Evolutionary conservation across 53 echinoderm and acorn worm species (phyloP), one percentile per base, ranked within the genome.

Genomic region (Luidia sarsii): DNA sequence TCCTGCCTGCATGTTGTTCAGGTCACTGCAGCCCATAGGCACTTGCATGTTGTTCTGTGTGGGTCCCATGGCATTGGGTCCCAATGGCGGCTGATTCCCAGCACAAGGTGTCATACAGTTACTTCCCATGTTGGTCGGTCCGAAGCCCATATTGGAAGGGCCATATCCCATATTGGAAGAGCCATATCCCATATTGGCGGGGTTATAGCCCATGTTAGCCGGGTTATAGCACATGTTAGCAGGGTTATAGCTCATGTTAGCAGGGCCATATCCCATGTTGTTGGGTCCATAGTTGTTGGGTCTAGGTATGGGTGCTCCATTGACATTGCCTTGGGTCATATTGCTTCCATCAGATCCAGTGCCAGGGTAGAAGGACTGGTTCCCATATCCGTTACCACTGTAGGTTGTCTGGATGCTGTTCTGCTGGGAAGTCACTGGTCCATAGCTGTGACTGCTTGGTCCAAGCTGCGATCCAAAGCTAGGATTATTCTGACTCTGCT

Each of bases 81-180:
- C 50, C 49, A 9, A 28, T 21, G 0, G 19, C 67, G n/a, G n/a
- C n/a, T n/a, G n/a, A n/a, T n/a, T n/a, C n/a, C n/a, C n/a, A n/a
- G n/a, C n/a, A n/a, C n/a, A n/a, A n/a, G n/a, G n/a, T n/a, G n/a
- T n/a, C n/a, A n/a, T n/a, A n/a, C n/a, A n/a, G n/a, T n/a, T n/a
- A 67, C 50, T n/a, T 50, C 35, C 70, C 70, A 70, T 70, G 32
- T 27, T 69, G 11, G 1, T 70, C 4, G 70, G 75, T 9, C 75
- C 33, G 29, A 41, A 32, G 30, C 59, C 60, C 75, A 75, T 60
- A 14, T 24, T 73, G 55, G 18, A 27, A 15, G 39, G 73, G 1
- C 57, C 29, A 39, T 35, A 37, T 73, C 39, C 57, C 37, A 73
- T 60, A 13, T 1, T 75, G 75, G 19, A 9, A 16, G 52, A 20